These are phyloP conservation scores for Protaetia brevitarsis DNA, from an alignment of 1,140 invertebrate species.

Conservation along the genomic window DNA sequence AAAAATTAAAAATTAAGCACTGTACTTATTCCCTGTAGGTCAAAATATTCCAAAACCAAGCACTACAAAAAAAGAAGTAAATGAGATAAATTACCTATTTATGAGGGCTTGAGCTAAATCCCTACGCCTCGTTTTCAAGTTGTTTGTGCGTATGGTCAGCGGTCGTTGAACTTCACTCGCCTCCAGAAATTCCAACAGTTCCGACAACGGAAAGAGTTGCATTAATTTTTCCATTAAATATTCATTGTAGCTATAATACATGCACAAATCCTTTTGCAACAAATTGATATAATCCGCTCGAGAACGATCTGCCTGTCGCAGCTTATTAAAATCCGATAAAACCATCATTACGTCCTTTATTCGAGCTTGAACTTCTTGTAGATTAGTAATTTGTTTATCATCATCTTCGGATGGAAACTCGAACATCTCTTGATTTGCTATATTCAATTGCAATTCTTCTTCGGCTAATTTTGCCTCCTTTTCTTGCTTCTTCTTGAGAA, in stretches of 20 bases:
- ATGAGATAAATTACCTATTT: too few relatives aligned
- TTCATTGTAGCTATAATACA: slow-evolving; percentile 97
- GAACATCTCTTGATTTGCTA: slow-evolving; percentile 71
- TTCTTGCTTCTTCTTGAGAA: slow-evolving; percentile 71
- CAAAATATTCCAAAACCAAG: too few relatives aligned
- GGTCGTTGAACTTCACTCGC: slow-evolving; percentile 95
- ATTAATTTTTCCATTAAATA: slow-evolving; percentile 94
- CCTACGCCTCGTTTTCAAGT: slow-evolving; percentile 87
- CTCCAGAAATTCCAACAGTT: slow-evolving; percentile 94
- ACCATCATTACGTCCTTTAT: slow-evolving; percentile 88
- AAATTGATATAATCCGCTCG: slow-evolving; percentile 80
- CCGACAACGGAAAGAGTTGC: slow-evolving; percentile 85
- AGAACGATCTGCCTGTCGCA: slow-evolving; percentile 70
- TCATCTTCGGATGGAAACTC: slow-evolving; percentile 72
- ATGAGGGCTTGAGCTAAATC: slow-evolving; percentile 94
- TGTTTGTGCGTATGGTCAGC: slow-evolving; percentile 94
- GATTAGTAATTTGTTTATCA: slow-evolving; percentile 62
- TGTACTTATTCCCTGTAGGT: too few relatives aligned
- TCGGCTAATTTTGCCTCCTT: slow-evolving; percentile 72
- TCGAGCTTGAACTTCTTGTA: slow-evolving; percentile 84
- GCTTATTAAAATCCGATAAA: slow-evolving; percentile 82
- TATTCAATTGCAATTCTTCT: slow-evolving; percentile 75
- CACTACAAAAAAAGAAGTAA: too few relatives aligned
- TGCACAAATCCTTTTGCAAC: slow-evolving; percentile 81
- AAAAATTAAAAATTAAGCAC: too few relatives aligned